Evolutionary conservation across 2,888 invertebrate species (phyloP).

Genomic region (Drosophila quinaria): DNA sequence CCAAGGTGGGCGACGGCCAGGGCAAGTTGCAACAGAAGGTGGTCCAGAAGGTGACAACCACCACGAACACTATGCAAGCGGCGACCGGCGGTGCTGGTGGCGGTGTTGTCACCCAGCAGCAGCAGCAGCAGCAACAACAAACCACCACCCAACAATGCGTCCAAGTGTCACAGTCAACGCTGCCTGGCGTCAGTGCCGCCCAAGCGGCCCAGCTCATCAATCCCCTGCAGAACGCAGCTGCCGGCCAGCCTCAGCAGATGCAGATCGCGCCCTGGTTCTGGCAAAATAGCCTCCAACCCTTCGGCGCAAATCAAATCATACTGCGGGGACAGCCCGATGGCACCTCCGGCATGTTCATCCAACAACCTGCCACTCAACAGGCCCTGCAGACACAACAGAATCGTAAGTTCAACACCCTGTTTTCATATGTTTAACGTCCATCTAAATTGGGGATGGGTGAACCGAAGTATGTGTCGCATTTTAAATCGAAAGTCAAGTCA

Average conservation of each 20-base stretch:
- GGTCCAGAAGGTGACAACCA: slow-evolving; percentile 87
- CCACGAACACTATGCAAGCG: slow-evolving; percentile 82
- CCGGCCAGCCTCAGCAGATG: slow-evolving; percentile 89
- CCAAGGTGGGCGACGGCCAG: slow-evolving; percentile 75
- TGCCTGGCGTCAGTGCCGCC: slow-evolving; percentile 87
- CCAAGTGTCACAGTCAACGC: slow-evolving; percentile 89
- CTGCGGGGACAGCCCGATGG: slow-evolving; percentile 92
- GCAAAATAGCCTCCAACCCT: slow-evolving; percentile 90
- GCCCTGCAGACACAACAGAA: slow-evolving; percentile 88
- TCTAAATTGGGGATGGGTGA: too few species aligned
- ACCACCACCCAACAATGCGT: slow-evolving; percentile 89
- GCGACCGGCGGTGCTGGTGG: slow-evolving; percentile 48
- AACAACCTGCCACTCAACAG: slow-evolving; percentile 87
- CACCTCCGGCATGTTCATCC: slow-evolving; percentile 92
- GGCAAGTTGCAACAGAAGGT: slow-evolving; percentile 86
- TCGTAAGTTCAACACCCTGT: slow-evolving; percentile 86
- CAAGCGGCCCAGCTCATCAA: slow-evolving; percentile 90
- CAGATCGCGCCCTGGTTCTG: slow-evolving; percentile 94
- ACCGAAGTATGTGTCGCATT: too few species aligned
- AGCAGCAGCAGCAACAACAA: slow-evolving; percentile 83
- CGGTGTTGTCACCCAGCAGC: slow-evolving; percentile 45
- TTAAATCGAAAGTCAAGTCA: too few species aligned
- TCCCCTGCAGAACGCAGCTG: slow-evolving; percentile 89
- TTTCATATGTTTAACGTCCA: too few species aligned
- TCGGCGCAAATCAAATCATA: slow-evolving; percentile 91